Evolutionary conservation across 2,113 vertebrate genomes (phyloP).

Genomic region (Microcebus jonahi): DNA sequence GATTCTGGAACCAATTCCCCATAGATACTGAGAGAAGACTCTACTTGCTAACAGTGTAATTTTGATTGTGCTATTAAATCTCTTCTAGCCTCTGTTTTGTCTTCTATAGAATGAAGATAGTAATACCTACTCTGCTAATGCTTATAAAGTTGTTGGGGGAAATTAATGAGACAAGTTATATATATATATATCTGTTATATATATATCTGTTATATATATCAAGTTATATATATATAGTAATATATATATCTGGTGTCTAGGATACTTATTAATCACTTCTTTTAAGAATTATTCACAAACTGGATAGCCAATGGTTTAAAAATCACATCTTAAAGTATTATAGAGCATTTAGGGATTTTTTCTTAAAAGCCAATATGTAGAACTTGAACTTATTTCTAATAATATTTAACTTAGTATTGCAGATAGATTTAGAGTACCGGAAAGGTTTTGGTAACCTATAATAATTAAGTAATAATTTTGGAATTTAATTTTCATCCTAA

Average conservation of each 20-base stretch:
- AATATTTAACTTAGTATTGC: neutral
- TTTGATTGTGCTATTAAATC: neutral
- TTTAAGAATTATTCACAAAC: neutral
- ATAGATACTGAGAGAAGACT: neutral
- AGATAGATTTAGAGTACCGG: neutral
- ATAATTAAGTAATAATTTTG: neutral
- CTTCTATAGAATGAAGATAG: neutral
- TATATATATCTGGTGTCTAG: neutral
- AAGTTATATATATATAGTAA: too few relatives aligned
- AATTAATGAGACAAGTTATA: neutral
- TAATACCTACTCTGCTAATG: neutral
- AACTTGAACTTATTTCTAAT: slow-evolving; percentile 41
- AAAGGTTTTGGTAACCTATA: neutral
- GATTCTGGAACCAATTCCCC: neutral
- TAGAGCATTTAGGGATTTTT: neutral
- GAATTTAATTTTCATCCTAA: slow-evolving; percentile 5
- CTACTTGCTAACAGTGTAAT: neutral
- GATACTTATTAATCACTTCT: slow-evolving; percentile 43
- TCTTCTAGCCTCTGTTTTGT: neutral
- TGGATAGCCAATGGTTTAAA: neutral
- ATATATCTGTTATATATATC: too few relatives aligned
- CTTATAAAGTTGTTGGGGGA: neutral
- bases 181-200: too few relatives aligned
- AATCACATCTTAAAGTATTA: neutral
- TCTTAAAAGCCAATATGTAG: neutral